These are phyloP conservation scores for Tetragonula clypearis DNA, from an alignment of 1,140 invertebrate genomes.

Conservation along the genomic window DNA sequence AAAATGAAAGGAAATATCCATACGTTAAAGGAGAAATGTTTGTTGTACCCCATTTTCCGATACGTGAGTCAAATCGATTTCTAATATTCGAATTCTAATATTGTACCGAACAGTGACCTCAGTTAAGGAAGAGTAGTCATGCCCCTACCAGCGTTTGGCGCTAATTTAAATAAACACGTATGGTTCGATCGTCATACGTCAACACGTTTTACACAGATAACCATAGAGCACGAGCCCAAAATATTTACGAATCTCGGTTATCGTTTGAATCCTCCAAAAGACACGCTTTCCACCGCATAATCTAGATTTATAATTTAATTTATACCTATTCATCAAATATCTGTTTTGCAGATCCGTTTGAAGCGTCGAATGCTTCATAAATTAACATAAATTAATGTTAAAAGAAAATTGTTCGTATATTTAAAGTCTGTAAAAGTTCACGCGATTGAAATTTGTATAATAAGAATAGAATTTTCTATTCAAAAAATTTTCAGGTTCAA, in stretches of 20 bases:
- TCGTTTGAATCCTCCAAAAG: neutral
- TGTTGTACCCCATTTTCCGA: too few relatives aligned
- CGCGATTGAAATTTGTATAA: neutral
- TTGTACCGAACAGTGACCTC: neutral
- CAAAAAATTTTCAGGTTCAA: neutral
- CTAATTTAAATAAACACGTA: slow-evolving; percentile 35
- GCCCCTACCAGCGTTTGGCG: neutral
- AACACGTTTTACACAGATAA: slow-evolving; percentile 28
- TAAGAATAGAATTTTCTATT: neutral
- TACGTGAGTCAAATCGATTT: neutral
- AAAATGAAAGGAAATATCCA: neutral
- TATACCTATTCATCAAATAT: neutral
- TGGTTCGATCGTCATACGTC: neutral
- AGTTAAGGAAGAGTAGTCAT: slow-evolving; percentile 7
- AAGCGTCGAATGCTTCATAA: neutral
- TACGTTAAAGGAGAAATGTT: neutral
- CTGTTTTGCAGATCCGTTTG: neutral
- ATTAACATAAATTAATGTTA: too few relatives aligned
- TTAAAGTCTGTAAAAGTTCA: neutral
- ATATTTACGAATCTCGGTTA: slow-evolving; percentile 9
- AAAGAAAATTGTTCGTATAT: too few relatives aligned
- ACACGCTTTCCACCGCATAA: neutral
- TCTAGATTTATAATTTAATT: neutral
- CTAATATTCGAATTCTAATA: neutral
- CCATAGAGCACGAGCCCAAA: neutral